Evolutionary conservation across 2,888 invertebrate species (phyloP), one percentile per base, ranked within the genome.

Genomic region (Eupithecia dodoneata): DNA sequence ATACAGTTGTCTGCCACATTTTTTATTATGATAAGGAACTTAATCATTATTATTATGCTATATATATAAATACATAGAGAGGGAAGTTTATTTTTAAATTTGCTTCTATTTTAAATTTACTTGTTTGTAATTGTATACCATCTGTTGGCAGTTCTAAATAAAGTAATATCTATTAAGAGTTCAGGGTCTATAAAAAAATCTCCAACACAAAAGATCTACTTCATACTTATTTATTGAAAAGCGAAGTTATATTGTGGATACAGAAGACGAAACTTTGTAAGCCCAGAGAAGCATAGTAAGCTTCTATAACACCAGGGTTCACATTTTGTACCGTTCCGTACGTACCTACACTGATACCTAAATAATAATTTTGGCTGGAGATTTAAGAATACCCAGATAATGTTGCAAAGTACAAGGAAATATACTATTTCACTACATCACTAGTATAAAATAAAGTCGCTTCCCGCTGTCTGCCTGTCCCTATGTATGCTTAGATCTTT

Each of bases 221-320:
- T 49, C 69, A 70, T 63, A 71, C 70, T 72, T 78, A 78, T 74
- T 77, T 76, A 81, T 81, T 75, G 67, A 71, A 71, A 63, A 75
- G 73, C 71, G 70, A 74, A 79, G 77, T 84, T 79, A 71, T 30
- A 73, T 76, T 81, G 77, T 76, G 30, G 10, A 10, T 4, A 80
- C 81, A 81, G 82, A 79, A 81, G 81, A 84, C 82, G 79, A 80
- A 82, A 81, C 70, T 81, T 76, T 52, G 69, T 76, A 79, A 74
- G 80, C 74, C 71, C 66, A 72, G 52, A 52, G 67, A 72, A 79
- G 71, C 76, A 67, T 78, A 78, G 78, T 76, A 69, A 52, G 30
- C 66, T 42, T 66, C 76, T 76, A 76, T 77, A 76, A 72, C 69
- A 75, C 13, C 59, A 80, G 75, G 72, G 73, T 76, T 71, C 59